phyloP scores from a whole-genome alignment of 2,113 vertebrate species.

The Scomber scombrus region DNA sequence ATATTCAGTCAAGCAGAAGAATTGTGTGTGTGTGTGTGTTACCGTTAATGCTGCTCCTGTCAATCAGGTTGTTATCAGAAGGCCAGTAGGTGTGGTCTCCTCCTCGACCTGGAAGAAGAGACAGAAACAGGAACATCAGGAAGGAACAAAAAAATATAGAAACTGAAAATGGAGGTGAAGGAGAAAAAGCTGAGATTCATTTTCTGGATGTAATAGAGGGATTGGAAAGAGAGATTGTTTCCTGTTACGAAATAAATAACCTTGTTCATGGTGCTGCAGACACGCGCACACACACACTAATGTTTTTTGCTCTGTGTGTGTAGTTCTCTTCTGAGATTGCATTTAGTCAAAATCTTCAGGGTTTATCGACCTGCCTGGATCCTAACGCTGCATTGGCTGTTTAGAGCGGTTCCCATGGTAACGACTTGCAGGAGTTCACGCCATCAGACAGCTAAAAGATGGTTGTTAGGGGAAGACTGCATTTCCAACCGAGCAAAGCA shows the following conservation, averaged over 20 bases:
- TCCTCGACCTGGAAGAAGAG: conserved; percentile 87
- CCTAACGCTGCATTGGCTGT: background rate
- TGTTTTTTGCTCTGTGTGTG: background rate
- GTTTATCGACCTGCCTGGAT: conserved; percentile 7
- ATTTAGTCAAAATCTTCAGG: background rate
- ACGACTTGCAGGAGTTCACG: background rate
- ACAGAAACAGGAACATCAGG: conserved; percentile 14
- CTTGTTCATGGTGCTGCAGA: background rate
- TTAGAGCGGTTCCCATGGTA: background rate
- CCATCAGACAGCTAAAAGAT: background rate
- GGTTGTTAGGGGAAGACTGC: background rate
- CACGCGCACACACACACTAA: background rate
- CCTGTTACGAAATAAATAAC: conserved; percentile 38
- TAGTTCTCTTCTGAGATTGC: background rate
- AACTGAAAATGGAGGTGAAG: background rate
- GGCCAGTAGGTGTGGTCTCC: conserved; percentile 94
- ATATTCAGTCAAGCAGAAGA: conserved; percentile 7
- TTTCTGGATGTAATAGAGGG: background rate
- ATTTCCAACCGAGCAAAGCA: background rate
- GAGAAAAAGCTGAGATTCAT: conserved; percentile 2
- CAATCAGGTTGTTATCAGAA: conserved; percentile 91
- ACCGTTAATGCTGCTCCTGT: conserved; percentile 95
- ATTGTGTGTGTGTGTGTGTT: conserved; percentile 50
- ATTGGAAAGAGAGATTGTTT: conserved; percentile 21
- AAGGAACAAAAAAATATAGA: background rate